Evolutionary conservation across 2,113 vertebrate species (phyloP).

Genomic region (human): GRCh38 chr20:35501001-35501500

Average conservation of each 20-base stretch:
- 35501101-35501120: not conserved
- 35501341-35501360: not conserved
- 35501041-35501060: not conserved
- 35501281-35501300: too few relatives aligned
- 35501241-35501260: too few relatives aligned
- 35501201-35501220: too few relatives aligned
- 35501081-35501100: not conserved
- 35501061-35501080: not conserved
- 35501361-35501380: not conserved
- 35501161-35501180: not conserved
- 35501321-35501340: too few relatives aligned
- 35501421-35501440: not conserved
- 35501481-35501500: not conserved
- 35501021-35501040: not conserved
- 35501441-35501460: not conserved
- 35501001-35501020: not conserved
- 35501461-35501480: not conserved
- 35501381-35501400: not conserved
- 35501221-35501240: too few relatives aligned
- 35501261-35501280: too few relatives aligned
- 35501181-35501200: too few relatives aligned
- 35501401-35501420: not conserved
- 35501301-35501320: too few relatives aligned
- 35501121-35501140: not conserved
- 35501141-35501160: not conserved